These are phyloP conservation scores for Torymus auratus DNA, from an alignment of 2,888 invertebrate species.

Conservation along the genomic window DNA sequence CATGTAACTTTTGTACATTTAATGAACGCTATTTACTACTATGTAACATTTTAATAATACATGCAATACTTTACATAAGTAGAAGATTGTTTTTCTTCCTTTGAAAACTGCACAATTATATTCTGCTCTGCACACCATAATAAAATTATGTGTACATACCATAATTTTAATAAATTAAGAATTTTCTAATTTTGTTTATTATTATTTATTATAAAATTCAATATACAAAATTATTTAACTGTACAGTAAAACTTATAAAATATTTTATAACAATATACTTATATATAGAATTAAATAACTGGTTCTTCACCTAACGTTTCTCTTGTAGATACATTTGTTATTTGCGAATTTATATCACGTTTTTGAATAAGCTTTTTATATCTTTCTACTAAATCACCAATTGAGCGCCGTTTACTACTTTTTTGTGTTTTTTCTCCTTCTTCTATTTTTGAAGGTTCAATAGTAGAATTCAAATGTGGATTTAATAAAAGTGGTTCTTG, in stretches of 20 bases:
- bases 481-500: slow-evolving; percentile 52
- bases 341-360: slow-evolving; percentile 34
- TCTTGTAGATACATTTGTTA: neutral
- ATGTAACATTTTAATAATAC: slow-evolving; percentile 57
- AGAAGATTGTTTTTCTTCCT: slow-evolving; percentile 45
- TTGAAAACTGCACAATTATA: slow-evolving; percentile 40
- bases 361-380: slow-evolving; percentile 67
- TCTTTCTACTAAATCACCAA: slow-evolving; percentile 72
- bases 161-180: slow-evolving; percentile 50
- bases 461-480: slow-evolving; percentile 42
- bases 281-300: slow-evolving; percentile 19
- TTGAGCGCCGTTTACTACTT: slow-evolving; percentile 65
- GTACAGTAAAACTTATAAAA: slow-evolving; percentile 41
- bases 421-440: slow-evolving; percentile 31
- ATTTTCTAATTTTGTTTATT: slow-evolving; percentile 54
- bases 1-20: slow-evolving; percentile 59
- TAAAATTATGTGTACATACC: slow-evolving; percentile 36
- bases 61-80: slow-evolving; percentile 54
- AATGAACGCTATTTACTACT: slow-evolving; percentile 52
- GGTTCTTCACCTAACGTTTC: slow-evolving; percentile 39
- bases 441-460: slow-evolving; percentile 30
- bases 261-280: slow-evolving; percentile 22
- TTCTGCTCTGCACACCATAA: slow-evolving; percentile 37
- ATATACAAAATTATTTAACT: slow-evolving; percentile 40
- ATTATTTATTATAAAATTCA: slow-evolving; percentile 52